Evolutionary conservation across 2,113 vertebrate genomes (phyloP).

Genomic region (Tichodroma muraria): DNA sequence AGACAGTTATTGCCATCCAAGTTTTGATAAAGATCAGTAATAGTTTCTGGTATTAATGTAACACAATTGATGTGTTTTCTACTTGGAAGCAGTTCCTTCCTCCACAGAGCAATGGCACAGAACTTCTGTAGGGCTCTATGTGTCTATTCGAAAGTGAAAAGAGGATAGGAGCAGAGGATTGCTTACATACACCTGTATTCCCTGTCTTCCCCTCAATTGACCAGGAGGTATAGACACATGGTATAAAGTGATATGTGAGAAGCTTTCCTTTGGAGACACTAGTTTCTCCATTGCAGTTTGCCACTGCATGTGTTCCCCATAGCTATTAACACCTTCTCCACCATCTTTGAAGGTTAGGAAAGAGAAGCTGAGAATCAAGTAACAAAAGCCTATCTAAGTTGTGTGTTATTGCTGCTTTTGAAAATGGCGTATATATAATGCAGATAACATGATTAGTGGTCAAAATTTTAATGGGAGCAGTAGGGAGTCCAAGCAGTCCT

Average conservation of each 20-base stretch:
- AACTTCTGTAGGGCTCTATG: neutral
- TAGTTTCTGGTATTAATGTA: neutral
- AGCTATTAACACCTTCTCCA: neutral
- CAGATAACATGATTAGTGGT: neutral
- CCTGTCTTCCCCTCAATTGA: neutral
- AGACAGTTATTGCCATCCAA: neutral
- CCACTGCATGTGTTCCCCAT: neutral
- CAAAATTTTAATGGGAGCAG: neutral
- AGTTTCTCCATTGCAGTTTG: neutral
- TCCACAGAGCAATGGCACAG: fast-evolving
- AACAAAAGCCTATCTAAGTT: neutral
- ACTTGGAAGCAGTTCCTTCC: neutral
- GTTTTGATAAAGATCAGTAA: neutral
- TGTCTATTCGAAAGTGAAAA: neutral
- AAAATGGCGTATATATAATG: neutral
- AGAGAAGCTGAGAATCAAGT: neutral
- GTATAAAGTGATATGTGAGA: neutral
- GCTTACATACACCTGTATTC: neutral
- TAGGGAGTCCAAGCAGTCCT: neutral
- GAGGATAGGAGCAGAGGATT: neutral
- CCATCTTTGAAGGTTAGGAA: neutral
- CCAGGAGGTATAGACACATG: too few species aligned
- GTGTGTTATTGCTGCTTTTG: neutral
- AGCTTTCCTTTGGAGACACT: neutral
- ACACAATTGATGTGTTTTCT: neutral